These are phyloP conservation scores for Chrysaora quinquecirrha DNA, from an alignment of 30 jellyfish, hydroid and myxozoan species.

Conservation along the genomic window DNA sequence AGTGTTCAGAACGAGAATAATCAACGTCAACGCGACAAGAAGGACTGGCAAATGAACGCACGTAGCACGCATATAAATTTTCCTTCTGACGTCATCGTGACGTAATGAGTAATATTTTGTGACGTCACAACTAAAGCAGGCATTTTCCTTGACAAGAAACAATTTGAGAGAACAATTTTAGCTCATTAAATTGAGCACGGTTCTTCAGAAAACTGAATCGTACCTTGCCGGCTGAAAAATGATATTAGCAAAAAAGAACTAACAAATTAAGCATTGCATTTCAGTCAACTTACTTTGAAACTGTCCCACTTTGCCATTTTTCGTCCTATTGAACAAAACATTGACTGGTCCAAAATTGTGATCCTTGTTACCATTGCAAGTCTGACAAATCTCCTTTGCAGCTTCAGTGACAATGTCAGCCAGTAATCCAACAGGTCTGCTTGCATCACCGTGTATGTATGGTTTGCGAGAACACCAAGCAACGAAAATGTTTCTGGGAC, in stretches of 20 bases:
- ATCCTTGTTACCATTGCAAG: slow-evolving; percentile 40
- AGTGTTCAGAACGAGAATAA: too few species aligned
- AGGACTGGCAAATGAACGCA: too few species aligned
- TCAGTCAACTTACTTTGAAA: slow-evolving; percentile 42
- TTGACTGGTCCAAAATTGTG: slow-evolving; percentile 14
- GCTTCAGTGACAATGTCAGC: slow-evolving; percentile 32
- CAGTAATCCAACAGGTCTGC: slow-evolving; percentile 26
- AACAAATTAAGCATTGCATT: too few species aligned
- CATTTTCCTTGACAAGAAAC: background rate
- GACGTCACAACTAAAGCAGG: too few species aligned
- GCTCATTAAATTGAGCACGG: background rate
- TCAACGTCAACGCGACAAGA: too few species aligned
- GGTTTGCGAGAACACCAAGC: slow-evolving; percentile 75
- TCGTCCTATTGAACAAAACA: slow-evolving; percentile 66
- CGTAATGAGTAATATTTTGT: too few species aligned
- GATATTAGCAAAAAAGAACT: too few species aligned
- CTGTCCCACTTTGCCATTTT: slow-evolving; percentile 56
- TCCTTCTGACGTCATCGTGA: too few species aligned
- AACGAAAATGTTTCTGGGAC: slow-evolving; percentile 66
- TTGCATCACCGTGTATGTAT: slow-evolving; percentile 11
- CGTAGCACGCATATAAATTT: too few species aligned
- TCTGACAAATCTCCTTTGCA: slow-evolving; percentile 26
- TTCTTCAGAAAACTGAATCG: background rate
- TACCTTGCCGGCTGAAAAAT: too few species aligned
- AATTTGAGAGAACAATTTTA: background rate